These are phyloP conservation scores for Asteroscopus sphinx DNA, from an alignment of 2,888 invertebrate species.

Conservation along the genomic window DNA sequence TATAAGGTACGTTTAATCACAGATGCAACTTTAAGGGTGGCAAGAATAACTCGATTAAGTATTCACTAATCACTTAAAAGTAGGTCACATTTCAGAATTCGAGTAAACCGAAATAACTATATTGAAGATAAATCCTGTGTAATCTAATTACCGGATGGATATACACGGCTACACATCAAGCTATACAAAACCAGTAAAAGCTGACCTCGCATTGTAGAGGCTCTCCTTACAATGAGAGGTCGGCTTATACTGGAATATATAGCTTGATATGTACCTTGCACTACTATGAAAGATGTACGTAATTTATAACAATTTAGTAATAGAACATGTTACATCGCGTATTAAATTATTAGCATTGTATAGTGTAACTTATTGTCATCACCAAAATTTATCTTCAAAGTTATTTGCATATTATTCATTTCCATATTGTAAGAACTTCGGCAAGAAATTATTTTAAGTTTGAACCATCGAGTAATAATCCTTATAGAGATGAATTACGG, in stretches of 20 bases:
- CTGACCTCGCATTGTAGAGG: too few species aligned
- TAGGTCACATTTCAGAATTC: constrained; percentile 39
- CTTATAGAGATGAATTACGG: too few species aligned
- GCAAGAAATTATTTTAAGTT: neutral
- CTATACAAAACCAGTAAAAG: too few species aligned
- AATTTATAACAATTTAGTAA: too few species aligned
- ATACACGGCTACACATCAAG: too few species aligned
- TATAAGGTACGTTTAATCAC: constrained; percentile 78
- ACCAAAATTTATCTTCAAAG: constrained; percentile 70
- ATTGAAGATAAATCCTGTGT: constrained; percentile 69
- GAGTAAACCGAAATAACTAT: constrained; percentile 43
- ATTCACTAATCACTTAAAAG: constrained; percentile 32
- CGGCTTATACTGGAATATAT: too few species aligned
- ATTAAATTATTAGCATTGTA: too few species aligned
- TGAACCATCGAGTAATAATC: too few species aligned
- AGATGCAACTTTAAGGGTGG: constrained; percentile 77
- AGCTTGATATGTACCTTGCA: too few species aligned
- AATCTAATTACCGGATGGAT: constrained; percentile 23
- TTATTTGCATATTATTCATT: constrained; percentile 55
- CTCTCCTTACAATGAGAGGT: too few species aligned
- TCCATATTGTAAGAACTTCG: constrained; percentile 27
- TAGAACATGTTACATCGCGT: too few species aligned
- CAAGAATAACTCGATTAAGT: constrained; percentile 67
- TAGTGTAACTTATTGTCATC: constrained; percentile 43
- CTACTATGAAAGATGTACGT: constrained; percentile 11